Base-by-base conservation (phyloP, 2,888 invertebrate genomes). In the Heliconius hortense region DNA sequence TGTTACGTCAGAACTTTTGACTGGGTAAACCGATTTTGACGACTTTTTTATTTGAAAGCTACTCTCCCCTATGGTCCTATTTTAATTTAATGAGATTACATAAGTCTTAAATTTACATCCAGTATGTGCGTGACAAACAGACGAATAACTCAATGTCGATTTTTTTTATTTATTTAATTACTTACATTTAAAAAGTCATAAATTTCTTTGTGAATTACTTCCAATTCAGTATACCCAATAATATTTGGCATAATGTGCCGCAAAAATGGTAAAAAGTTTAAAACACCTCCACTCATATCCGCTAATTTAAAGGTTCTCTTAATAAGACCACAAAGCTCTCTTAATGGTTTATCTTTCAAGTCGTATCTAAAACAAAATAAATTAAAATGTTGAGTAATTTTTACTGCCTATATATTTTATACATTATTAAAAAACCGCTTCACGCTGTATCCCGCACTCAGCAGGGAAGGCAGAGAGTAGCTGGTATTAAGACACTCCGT, bases 211-310 rank as follows among this genome's bases (percentile, higher is more conserved):
- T 95, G 90, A 26, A 94, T 93, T 1, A 86, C 83, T 77, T 92
- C 89, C 24, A 96, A 83, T 75, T 95, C 90, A 0, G 91, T 95
- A 84, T 96, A 97, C 1, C 96, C 96, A 28, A 95, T 95, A 1
- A 92, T 83, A 72, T 94, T 90, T 0, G 97, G 97, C 1, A 95
- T 93, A 2, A 97, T 71, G 83, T 95, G 94, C 74, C 97, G 93
- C 28, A 97, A 83, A 80, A 95, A 95, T 0, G 97, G 97, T 90
- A 97, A 88, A 83, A 96, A 96, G 79, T 96, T 96, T 66, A 97
- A 82, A 8, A 96, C 81, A 0, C 97, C 97, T 1, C 97, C 97
- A 63, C 96, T 95, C 90, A 96, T 96, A 83, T 97, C 96, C 13
- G 94, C 92, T 2, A 94, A 86, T 82, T 94, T 94, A 84, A 97